Evolutionary conservation across 2,113 vertebrate genomes (phyloP).

Genomic region (Zingel zingel): DNA sequence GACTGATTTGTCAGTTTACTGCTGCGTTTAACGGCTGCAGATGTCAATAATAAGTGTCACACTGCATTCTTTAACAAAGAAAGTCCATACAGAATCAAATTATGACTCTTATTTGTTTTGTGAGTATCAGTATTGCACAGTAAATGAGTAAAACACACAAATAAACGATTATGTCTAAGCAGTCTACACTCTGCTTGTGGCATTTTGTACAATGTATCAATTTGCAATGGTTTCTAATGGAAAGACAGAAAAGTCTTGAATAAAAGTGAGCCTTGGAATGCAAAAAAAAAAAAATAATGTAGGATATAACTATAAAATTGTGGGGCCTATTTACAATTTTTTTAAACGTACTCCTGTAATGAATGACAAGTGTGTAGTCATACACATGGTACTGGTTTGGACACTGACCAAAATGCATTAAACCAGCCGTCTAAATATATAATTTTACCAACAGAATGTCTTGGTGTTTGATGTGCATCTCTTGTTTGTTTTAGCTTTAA

Average conservation of each 20-base stretch:
- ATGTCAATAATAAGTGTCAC: constrained; percentile 45
- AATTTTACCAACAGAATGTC: constrained; percentile 23
- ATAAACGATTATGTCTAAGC: constrained; percentile 10
- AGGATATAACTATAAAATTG: background rate
- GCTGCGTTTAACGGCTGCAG: constrained; percentile 20
- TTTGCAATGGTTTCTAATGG: constrained; percentile 20
- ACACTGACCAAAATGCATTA: constrained; percentile 1
- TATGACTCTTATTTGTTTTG: constrained; percentile 20
- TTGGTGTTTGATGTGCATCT: constrained; percentile 58
- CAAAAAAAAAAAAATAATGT: background rate
- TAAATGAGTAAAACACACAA: constrained; percentile 15
- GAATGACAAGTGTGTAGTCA: background rate
- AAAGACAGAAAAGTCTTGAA: background rate
- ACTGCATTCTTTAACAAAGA: constrained; percentile 30
- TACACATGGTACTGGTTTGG: background rate
- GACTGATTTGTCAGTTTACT: constrained; percentile 40
- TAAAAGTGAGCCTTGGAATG: background rate
- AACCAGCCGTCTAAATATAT: background rate
- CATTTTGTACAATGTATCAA: constrained; percentile 10
- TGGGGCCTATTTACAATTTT: background rate
- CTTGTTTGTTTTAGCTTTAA: constrained; percentile 66
- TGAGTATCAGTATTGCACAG: background rate
- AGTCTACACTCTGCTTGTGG: constrained; percentile 6
- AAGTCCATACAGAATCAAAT: constrained; percentile 26
- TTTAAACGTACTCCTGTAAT: background rate